Percentiles rank a stretch among this genome's conserved stretches.
These are phyloP conservation scores for Loriculus beryllinus DNA, from an alignment of 2,797 vertebrate species.

Conservation along the genomic window DNA sequence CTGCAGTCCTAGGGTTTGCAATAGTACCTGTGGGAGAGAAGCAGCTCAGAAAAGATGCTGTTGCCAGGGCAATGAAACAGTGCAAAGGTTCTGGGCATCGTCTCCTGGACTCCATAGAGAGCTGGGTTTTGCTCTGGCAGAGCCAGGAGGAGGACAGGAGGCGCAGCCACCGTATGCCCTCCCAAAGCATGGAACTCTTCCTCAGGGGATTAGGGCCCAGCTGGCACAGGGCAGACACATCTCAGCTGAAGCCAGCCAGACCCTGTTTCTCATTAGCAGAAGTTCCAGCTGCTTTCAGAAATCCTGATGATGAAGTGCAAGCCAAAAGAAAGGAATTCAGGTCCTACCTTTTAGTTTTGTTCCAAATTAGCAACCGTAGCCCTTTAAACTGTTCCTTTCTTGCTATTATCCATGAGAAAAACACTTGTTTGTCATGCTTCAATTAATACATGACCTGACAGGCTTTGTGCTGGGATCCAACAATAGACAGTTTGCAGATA, in stretches of 20 bases:
- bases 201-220: constrained; percentile 12
- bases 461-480: not conserved
- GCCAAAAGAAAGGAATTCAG: not conserved
- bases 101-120: not conserved
- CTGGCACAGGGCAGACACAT: not conserved
- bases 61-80: not conserved
- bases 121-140: not conserved
- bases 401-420: not conserved
- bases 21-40: not conserved
- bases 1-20: not conserved
- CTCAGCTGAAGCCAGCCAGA: not conserved
- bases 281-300: constrained; percentile 31
- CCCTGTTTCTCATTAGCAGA: not conserved
- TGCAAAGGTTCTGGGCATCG: not conserved
- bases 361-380: not conserved
- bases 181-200: not conserved
- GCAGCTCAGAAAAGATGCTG: not conserved
- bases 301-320: not conserved
- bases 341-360: not conserved
- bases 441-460: not conserved
- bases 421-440: not conserved
- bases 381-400: not conserved
- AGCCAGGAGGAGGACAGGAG: not conserved
- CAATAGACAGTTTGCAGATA: not conserved
- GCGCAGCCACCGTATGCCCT: not conserved